A percentile compares a stretch with the other conserved stretches of the same genome.
Evolutionary conservation across 2,113 vertebrate genomes (phyloP).

Genomic region (Sinosuthora webbiana): DNA sequence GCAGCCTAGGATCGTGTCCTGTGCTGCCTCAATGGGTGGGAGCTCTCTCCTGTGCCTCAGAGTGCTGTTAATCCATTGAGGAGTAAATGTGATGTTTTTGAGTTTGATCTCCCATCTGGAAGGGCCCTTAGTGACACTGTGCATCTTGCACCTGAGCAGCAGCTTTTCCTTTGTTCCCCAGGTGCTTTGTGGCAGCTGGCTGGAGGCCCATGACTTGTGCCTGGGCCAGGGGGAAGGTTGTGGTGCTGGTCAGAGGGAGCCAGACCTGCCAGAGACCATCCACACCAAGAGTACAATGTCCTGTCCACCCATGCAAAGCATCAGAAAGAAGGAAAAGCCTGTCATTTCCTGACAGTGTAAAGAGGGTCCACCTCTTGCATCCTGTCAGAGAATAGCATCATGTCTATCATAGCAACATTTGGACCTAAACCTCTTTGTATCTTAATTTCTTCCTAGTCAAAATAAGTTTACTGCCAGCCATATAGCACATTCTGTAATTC

Average conservation of each 20-base stretch:
- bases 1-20: neutral
- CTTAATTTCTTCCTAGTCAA: neutral
- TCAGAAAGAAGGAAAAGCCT: neutral
- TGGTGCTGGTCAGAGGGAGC: neutral
- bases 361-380: neutral
- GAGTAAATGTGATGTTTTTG: fast-evolving
- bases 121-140: neutral
- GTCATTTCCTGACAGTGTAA: neutral
- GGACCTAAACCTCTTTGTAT: neutral
- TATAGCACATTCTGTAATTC: neutral
- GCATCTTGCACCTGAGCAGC: fast-evolving
- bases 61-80: neutral
- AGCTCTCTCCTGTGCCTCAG: fast-evolving
- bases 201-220: neutral
- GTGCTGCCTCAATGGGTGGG: fast-evolving
- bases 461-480: neutral
- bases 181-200: neutral
- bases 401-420: neutral
- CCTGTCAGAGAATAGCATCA: neutral
- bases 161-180: neutral
- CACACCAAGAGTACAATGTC: neutral
- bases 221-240: neutral
- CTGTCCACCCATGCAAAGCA: neutral
- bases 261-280: neutral
- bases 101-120: neutral